These are phyloP conservation scores for Polyergus mexicanus DNA, from an alignment of 1,140 invertebrate genomes.

Conservation along the genomic window DNA sequence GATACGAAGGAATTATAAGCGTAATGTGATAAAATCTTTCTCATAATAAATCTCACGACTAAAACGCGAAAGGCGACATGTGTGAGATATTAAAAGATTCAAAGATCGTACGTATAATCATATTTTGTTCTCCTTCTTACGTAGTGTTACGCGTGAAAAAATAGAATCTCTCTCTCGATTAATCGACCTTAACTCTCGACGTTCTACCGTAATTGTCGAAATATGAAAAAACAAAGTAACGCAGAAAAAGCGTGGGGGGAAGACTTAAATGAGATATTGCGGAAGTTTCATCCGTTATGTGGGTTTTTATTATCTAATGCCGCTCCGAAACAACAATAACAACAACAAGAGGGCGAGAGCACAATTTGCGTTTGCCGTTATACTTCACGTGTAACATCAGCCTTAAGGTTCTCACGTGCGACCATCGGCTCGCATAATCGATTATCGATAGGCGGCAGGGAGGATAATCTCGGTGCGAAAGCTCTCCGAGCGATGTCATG, in stretches of 20 bases:
- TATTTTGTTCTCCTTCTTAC: neutral
- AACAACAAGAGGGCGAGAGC: slow-evolving; percentile 27
- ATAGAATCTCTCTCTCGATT: neutral
- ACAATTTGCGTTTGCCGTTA: slow-evolving; percentile 47
- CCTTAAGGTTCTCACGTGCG: slow-evolving; percentile 63
- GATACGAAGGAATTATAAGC: slow-evolving; percentile 28
- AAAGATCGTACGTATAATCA: neutral
- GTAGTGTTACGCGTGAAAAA: neutral
- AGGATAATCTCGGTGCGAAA: slow-evolving; percentile 61
- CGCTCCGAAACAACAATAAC: slow-evolving; percentile 35
- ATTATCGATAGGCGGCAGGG: slow-evolving; percentile 62
- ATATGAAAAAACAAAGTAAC: slow-evolving; percentile 14
- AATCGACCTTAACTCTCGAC: neutral
- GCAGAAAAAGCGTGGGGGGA: neutral
- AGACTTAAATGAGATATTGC: slow-evolving; percentile 10
- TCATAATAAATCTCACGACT: neutral
- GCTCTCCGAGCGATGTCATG: slow-evolving; percentile 48
- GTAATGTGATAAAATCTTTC: slow-evolving; percentile 37
- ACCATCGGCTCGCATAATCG: slow-evolving; percentile 56
- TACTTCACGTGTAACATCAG: slow-evolving; percentile 53
- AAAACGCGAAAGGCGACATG: neutral
- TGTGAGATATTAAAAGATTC: slow-evolving; percentile 31
- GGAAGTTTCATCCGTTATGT: slow-evolving; percentile 33
- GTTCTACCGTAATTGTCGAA: neutral
- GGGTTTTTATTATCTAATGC: slow-evolving; percentile 45